These are phyloP conservation scores for Ophthalmolycus amberensis DNA, from an alignment of 2,113 vertebrate species.

Conservation along the genomic window DNA sequence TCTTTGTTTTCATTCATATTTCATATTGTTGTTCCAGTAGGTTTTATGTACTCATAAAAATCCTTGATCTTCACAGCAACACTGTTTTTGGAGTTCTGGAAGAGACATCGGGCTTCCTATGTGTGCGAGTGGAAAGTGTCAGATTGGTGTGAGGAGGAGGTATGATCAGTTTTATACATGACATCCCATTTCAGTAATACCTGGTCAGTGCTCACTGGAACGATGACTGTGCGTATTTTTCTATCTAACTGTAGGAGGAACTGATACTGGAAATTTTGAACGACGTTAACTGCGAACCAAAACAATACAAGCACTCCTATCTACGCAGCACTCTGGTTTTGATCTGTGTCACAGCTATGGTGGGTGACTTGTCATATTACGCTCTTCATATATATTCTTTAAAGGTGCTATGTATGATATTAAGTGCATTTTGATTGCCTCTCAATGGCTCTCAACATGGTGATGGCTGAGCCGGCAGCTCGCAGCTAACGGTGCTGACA, in stretches of 20 bases:
- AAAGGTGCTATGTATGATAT: neutral
- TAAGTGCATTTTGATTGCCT: neutral
- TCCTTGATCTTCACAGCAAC: slow-evolving; percentile 84
- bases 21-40: neutral
- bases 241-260: slow-evolving; percentile 86
- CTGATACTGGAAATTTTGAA: slow-evolving; percentile 89
- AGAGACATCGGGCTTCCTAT: slow-evolving; percentile 85
- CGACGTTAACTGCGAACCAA: slow-evolving; percentile 69
- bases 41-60: neutral
- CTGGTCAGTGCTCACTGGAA: neutral
- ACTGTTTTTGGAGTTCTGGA: slow-evolving; percentile 95
- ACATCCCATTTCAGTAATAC: neutral
- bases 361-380: slow-evolving; percentile 61
- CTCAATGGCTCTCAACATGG: neutral
- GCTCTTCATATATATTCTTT: neutral
- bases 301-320: slow-evolving; percentile 87
- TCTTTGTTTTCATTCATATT: neutral
- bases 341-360: slow-evolving; percentile 86
- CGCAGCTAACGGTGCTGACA: neutral
- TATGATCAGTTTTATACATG: slow-evolving; percentile 56
- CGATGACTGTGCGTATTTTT: neutral
- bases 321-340: slow-evolving; percentile 83
- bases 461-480: neutral
- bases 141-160: slow-evolving; percentile 93
- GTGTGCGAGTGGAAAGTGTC: slow-evolving; percentile 89